phyloP scores from a whole-genome alignment of 2,888 invertebrate genomes.

The Oxycera nigricornis region DNA sequence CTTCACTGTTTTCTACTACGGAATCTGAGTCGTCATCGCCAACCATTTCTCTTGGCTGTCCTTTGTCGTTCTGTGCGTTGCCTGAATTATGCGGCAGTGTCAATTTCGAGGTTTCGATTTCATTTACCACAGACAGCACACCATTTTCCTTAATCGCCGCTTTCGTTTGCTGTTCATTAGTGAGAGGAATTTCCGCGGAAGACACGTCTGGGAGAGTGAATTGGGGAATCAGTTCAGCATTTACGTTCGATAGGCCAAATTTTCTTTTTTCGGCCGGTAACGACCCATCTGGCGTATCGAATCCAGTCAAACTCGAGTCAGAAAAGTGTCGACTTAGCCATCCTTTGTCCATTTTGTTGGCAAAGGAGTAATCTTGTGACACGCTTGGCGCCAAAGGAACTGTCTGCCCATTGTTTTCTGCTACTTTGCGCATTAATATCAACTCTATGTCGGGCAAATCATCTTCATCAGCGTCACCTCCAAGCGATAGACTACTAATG shows the following conservation, averaged over 20 bases:
- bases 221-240: constrained; percentile 4
- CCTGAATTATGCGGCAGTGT: neutral
- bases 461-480: constrained; percentile 44
- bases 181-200: neutral
- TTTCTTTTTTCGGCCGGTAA: neutral
- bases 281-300: neutral
- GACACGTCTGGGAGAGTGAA: neutral
- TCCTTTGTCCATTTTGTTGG: constrained; percentile 57
- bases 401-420: constrained; percentile 54
- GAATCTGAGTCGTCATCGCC: constrained; percentile 70
- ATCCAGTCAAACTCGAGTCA: constrained; percentile 33
- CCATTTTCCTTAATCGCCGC: too few relatives aligned
- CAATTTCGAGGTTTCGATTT: neutral
- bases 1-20: constrained; percentile 72
- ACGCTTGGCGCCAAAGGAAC: neutral
- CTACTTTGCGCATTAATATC: constrained; percentile 53
- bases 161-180: neutral
- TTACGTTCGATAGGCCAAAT: constrained; percentile 33
- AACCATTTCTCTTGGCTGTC: too few relatives aligned
- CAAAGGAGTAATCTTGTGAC: neutral
- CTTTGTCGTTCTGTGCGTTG: neutral
- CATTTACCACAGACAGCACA: neutral
- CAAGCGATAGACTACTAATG: constrained; percentile 42
- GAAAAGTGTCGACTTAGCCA: constrained; percentile 58
- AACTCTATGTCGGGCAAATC: constrained; percentile 60